phyloP scores from a whole-genome alignment of 92 coral and sea anemone genomes.

The Porites cylindrica region DNA sequence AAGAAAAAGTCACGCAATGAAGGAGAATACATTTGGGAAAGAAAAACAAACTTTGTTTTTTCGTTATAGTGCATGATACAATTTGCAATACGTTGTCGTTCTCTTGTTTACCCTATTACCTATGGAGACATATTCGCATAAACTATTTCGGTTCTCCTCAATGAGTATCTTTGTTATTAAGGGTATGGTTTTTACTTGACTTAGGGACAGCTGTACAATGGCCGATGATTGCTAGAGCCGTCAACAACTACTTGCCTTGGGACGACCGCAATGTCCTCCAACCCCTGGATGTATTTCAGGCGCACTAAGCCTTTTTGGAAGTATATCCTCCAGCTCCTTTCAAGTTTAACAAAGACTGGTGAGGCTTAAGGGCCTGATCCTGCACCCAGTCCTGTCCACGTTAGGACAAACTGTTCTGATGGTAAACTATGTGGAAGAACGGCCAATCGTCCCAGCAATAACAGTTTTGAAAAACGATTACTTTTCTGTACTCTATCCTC shows the following conservation, averaged over 20 bases:
- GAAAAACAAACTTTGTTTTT: too few species aligned
- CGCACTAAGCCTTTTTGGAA: constrained; percentile 26
- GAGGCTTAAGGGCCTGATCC: constrained; percentile 38
- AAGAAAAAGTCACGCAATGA: too few species aligned
- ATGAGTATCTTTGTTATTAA: constrained; percentile 21
- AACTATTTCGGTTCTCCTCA: neutral
- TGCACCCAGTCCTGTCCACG: constrained; percentile 26
- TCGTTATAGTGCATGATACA: too few species aligned
- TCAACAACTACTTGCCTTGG: constrained; percentile 38
- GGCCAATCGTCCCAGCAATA: constrained; percentile 32
- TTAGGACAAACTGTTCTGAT: constrained; percentile 27
- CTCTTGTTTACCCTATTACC: too few species aligned
- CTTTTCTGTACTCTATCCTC: neutral
- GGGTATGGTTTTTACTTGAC: constrained; percentile 10
- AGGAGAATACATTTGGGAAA: too few species aligned
- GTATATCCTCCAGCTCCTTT: constrained; percentile 31
- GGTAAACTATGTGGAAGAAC: constrained; percentile 23
- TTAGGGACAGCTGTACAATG: constrained; percentile 13
- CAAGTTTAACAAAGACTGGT: constrained; percentile 10
- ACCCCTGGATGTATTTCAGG: constrained; percentile 36
- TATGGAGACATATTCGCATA: too few species aligned
- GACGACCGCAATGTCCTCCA: constrained; percentile 32
- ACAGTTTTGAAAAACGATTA: constrained; percentile 32
- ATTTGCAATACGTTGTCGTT: too few species aligned
- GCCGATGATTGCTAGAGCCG: constrained; percentile 18